A percentile compares a stretch with the other conserved stretches of the same genome.
Conservation (phyloP, 2,113 vertebrate species). For the Rissa tridactyla region DNA sequence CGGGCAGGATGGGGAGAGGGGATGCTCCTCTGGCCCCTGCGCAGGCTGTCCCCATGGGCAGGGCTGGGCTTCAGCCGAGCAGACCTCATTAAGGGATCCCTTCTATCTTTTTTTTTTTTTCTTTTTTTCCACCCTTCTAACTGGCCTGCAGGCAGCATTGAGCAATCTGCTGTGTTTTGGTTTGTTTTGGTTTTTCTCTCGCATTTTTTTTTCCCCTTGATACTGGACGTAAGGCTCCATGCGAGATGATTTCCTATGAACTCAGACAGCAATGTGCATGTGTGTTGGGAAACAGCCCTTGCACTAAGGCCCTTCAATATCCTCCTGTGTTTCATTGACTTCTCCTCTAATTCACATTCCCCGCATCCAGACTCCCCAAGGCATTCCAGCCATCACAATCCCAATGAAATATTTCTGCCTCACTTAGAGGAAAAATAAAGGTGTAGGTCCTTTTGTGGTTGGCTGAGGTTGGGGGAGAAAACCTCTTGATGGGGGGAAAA, state of each 20-base stretch:
- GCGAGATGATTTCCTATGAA: not conserved
- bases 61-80: not conserved
- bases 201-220: accelerated
- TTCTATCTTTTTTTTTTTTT: not conserved
- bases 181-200: not conserved
- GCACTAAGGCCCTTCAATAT: not conserved
- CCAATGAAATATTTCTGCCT: not conserved
- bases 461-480: not conserved
- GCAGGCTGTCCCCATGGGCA: accelerated
- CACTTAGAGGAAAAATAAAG: not conserved
- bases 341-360: not conserved
- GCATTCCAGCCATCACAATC: not conserved
- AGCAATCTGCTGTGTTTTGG: constrained; percentile 4
- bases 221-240: not conserved
- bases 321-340: not conserved
- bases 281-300: not conserved
- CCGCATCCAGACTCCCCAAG: not conserved
- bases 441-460: not conserved
- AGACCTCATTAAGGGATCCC: not conserved
- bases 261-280: not conserved
- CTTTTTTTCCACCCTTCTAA: not conserved
- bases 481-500: not conserved
- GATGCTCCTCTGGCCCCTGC: not conserved
- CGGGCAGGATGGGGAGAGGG: accelerated
- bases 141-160: not conserved